phyloP scores from a whole-genome alignment of 1,140 invertebrate species.

The Eumaeus atala region DNA sequence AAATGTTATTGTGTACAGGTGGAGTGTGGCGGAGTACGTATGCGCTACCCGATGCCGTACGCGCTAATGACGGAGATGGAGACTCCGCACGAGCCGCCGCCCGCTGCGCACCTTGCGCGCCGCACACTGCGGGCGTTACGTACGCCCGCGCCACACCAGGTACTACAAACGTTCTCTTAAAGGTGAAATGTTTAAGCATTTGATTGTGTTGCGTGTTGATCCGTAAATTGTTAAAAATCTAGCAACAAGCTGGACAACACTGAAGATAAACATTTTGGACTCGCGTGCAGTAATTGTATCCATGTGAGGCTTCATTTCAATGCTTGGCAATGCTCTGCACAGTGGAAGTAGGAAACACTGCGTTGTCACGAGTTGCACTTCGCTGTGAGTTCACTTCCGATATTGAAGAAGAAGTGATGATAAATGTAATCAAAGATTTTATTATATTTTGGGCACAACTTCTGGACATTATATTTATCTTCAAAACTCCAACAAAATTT shows the following conservation, averaged over 20 bases:
- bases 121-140: slow-evolving; percentile 41
- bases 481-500: too few relatives aligned
- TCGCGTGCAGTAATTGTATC: too few relatives aligned
- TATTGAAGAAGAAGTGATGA: slow-evolving; percentile 23
- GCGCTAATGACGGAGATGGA: slow-evolving; percentile 94
- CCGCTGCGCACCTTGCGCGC: slow-evolving; percentile 32
- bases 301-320: too few relatives aligned
- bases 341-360: slow-evolving; percentile 58
- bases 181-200: too few relatives aligned
- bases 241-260: too few relatives aligned
- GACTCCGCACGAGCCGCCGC: slow-evolving; percentile 63
- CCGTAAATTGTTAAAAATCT: too few relatives aligned
- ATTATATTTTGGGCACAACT: slow-evolving; percentile 4
- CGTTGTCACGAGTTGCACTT: slow-evolving; percentile 23
- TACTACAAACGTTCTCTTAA: too few relatives aligned
- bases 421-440: background rate
- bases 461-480: background rate
- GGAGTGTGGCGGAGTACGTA: slow-evolving; percentile 88
- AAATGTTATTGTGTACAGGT: slow-evolving; percentile 77
- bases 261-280: too few relatives aligned
- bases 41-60: slow-evolving; percentile 96
- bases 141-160: slow-evolving; percentile 47
- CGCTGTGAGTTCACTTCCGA: slow-evolving; percentile 53
- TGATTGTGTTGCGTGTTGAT: too few relatives aligned
- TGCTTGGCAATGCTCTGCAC: too few relatives aligned